These are phyloP conservation scores for Coracopsis vasa DNA, from an alignment of 2,113 vertebrate genomes.

Conservation along the genomic window DNA sequence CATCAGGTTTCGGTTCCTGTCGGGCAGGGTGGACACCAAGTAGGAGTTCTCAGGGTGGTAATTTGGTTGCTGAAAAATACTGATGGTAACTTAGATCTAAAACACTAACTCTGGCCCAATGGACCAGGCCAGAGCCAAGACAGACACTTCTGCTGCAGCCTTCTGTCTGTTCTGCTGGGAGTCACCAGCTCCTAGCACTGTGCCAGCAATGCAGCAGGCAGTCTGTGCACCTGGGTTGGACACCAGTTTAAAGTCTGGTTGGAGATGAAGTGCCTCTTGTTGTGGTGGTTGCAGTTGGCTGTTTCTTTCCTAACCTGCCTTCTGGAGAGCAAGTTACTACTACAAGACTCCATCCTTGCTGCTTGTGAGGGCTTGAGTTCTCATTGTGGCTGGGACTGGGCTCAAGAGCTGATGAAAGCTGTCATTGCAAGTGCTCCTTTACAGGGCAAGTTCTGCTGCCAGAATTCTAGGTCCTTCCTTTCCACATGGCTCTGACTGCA, in stretches of 20 bases:
- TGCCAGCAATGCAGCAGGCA: fast-evolving
- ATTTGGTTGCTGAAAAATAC: background rate
- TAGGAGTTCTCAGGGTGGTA: background rate
- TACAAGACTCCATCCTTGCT: background rate
- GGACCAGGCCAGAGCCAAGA: background rate
- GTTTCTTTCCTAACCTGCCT: background rate
- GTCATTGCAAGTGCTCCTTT: background rate
- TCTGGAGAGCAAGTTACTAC: background rate
- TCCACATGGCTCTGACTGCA: fast-evolving
- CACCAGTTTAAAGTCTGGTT: too few relatives aligned
- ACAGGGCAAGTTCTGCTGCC: background rate
- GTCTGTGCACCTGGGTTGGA: background rate
- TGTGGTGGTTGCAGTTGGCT: background rate
- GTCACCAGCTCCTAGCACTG: fast-evolving
- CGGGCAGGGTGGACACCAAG: background rate
- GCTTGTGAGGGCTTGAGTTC: background rate
- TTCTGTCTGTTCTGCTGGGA: background rate
- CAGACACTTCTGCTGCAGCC: background rate
- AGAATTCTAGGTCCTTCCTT: background rate
- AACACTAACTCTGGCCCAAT: background rate
- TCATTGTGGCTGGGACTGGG: background rate
- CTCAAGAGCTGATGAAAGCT: background rate
- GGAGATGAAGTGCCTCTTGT: background rate
- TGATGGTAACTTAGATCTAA: background rate
- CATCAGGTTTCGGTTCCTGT: fast-evolving